These are phyloP conservation scores for Neoitamus cyanurus DNA, from an alignment of 2,888 invertebrate genomes.

Conservation along the genomic window DNA sequence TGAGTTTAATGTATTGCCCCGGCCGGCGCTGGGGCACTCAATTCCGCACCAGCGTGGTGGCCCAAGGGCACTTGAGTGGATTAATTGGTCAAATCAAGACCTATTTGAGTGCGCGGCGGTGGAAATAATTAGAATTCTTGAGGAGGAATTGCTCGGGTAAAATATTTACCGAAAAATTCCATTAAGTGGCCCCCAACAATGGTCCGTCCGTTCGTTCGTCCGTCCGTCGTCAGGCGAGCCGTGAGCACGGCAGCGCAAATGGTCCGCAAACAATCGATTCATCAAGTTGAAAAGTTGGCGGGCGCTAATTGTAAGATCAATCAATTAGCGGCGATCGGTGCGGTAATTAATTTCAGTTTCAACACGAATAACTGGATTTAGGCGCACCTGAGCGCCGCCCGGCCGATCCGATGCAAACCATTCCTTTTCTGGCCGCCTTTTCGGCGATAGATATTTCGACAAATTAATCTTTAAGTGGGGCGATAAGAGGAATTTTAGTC, in stretches of 20 bases:
- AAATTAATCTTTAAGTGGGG: constrained; percentile 12
- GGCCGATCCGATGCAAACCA: neutral
- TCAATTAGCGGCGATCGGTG: constrained; percentile 24
- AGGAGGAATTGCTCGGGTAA: neutral
- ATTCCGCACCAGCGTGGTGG: neutral
- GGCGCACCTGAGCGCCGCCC: neutral
- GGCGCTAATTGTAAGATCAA: constrained; percentile 35
- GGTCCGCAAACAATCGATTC: constrained; percentile 27
- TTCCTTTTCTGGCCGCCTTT: neutral
- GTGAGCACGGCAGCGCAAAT: neutral
- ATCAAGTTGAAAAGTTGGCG: constrained; percentile 23
- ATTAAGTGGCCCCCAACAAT: neutral
- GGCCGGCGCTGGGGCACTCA: neutral
- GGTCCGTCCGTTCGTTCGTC: neutral
- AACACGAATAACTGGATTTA: neutral
- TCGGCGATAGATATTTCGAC: neutral
- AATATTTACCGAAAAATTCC: constrained; percentile 23
- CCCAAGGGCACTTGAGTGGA: neutral
- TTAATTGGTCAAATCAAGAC: neutral
- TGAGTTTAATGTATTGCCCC: neutral
- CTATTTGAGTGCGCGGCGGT: neutral
- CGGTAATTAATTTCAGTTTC: constrained; percentile 33
- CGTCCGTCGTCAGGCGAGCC: neutral
- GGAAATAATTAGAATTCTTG: constrained; percentile 2
- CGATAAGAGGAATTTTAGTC: neutral